Evolutionary conservation across 2,888 invertebrate genomes (phyloP), one percentile per base, ranked within the genome.

Genomic region (Oxystoma pomonae): DNA sequence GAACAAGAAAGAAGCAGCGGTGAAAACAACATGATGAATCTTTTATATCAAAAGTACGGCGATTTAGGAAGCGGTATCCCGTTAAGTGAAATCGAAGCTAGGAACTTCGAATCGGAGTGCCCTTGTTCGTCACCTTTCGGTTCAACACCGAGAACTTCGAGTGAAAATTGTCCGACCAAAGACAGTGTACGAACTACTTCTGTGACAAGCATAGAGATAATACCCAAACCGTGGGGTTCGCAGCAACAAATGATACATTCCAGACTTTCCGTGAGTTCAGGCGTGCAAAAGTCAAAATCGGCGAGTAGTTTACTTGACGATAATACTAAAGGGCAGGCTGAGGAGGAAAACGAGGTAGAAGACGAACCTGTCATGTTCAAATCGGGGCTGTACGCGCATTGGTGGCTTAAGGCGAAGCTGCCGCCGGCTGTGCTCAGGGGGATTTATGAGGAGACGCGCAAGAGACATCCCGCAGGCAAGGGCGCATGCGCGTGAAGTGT

Each of bases 371-470:
- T 71, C 61, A 83, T 89, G 76, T 94, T 89, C 81, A 90, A 89
- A 65, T 92, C 92, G 57, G 92, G 92, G 75, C 83, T 94, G 80
- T 94, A 94, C 80, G 93, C 92, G 68, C 94, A 94, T 83, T 94
- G 94, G 94, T 94, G 93, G 92, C 88, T 93, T 83, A 94, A 94
- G 85, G 91, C 91, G 77, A 89, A 90, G 76, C 84, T 92, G 77
- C 91, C 91, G 69, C 85, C 84, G 71, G 83, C 83, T 73, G 85
- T 87, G 80, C 82, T 81, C 67, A 75, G 72, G 65, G 80, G 79
- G 58, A 81, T 81, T 72, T 78, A 78, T 66, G 73, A 78, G 73
- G 79, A 78, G 61, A 76, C 78, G 51, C 71, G 77, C 59, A 57
- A 59, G 53, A 61, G 50, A 49, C 70, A 75, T 19, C 71, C 74